Evolutionary conservation across 2,113 vertebrate genomes (phyloP).

Genomic region (Fregetta grallaria): DNA sequence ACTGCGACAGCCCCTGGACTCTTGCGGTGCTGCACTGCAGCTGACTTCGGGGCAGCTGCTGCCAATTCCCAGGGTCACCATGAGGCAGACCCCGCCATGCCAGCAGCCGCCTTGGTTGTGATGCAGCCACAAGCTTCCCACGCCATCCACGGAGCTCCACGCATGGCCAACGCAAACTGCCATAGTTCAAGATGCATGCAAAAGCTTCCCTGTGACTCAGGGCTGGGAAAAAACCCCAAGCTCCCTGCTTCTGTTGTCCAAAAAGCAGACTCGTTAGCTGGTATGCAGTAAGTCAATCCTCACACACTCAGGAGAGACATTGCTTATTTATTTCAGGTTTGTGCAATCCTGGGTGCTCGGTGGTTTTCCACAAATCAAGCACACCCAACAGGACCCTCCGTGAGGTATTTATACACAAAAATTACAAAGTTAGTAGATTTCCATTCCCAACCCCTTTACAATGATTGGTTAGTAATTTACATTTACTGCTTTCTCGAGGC

Average conservation of each 20-base stretch:
- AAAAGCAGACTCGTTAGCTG: too few species aligned
- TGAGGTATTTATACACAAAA: too few species aligned
- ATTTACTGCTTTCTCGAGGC: too few species aligned
- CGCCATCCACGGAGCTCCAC: not conserved
- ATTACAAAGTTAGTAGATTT: too few species aligned
- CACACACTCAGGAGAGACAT: too few species aligned
- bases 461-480: too few species aligned
- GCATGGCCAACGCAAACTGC: not conserved
- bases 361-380: too few species aligned
- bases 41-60: not conserved
- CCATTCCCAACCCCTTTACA: too few species aligned
- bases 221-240: not conserved
- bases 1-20: not conserved
- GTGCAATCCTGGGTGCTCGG: too few species aligned
- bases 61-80: not conserved
- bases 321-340: too few species aligned
- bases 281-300: too few species aligned
- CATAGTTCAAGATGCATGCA: not conserved
- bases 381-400: too few species aligned
- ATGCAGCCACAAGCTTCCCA: not conserved
- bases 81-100: accelerated
- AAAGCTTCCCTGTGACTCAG: not conserved
- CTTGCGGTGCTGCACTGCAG: not conserved
- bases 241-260: not conserved
- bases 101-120: not conserved